These are phyloP conservation scores for Mormoops blainvillei DNA, from an alignment of 2,113 vertebrate genomes.

Conservation along the genomic window DNA sequence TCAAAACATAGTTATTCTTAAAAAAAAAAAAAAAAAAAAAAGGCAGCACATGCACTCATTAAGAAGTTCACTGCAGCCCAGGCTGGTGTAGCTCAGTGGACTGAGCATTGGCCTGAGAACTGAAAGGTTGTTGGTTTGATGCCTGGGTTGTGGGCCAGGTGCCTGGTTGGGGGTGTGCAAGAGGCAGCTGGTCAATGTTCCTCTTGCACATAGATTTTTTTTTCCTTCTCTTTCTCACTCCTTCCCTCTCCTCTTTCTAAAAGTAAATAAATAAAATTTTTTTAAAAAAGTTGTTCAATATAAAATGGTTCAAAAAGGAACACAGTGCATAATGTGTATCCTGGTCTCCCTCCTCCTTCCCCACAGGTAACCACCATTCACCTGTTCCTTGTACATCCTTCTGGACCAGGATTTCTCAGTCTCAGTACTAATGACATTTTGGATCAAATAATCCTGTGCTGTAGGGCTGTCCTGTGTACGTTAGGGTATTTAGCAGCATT, in stretches of 20 bases:
- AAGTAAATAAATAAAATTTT: too few species aligned
- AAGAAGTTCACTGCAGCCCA: not conserved
- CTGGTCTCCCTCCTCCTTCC: too few species aligned
- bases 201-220: too few species aligned
- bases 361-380: not conserved
- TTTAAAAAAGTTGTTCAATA: not conserved
- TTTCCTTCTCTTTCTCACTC: too few species aligned
- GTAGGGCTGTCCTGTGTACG: not conserved
- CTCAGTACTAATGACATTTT: not conserved
- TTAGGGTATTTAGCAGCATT: not conserved
- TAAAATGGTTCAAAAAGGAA: not conserved
- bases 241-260: too few species aligned
- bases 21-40: not conserved
- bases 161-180: too few species aligned
- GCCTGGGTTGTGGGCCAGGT: too few species aligned
- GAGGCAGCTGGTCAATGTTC: too few species aligned
- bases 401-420: not conserved
- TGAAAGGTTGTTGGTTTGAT: too few species aligned
- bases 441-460: not conserved
- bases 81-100: too few species aligned
- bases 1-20: not conserved
- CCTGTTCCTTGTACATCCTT: not conserved
- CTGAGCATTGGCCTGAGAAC: too few species aligned
- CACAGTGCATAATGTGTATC: accelerated
- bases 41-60: not conserved